Conservation (phyloP, 2,888 invertebrate genomes). For the Xestia xanthographa region DNA sequence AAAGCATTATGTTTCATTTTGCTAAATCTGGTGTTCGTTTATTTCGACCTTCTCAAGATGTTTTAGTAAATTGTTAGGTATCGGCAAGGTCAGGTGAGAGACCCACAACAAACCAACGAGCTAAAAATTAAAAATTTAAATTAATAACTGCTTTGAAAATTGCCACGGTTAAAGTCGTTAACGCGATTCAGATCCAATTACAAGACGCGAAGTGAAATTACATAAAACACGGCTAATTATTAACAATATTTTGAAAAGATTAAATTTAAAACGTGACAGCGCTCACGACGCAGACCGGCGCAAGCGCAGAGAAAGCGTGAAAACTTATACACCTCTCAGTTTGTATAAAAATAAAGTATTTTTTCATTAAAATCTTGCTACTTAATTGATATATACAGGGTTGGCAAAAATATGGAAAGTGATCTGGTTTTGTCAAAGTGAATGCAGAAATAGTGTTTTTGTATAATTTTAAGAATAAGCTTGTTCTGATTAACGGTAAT, state of each 20-base stretch:
- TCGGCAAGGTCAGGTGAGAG: background rate
- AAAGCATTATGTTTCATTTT: too few species aligned
- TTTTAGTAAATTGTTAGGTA: too few species aligned
- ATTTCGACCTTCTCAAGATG: too few species aligned
- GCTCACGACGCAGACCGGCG: slow-evolving; percentile 64
- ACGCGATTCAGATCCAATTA: slow-evolving; percentile 39
- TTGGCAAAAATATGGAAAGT: slow-evolving; percentile 38
- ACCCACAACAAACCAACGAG: background rate
- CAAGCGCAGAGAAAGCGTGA: slow-evolving; percentile 82
- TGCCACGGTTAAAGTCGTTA: slow-evolving; percentile 16
- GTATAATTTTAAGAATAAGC: background rate
- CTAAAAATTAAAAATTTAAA: background rate
- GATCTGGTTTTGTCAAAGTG: background rate
- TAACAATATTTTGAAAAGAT: slow-evolving; percentile 74
- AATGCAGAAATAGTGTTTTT: background rate
- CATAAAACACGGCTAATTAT: slow-evolving; percentile 63
- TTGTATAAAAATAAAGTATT: slow-evolving; percentile 68
- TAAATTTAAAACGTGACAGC: slow-evolving; percentile 68
- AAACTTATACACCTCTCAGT: slow-evolving; percentile 72
- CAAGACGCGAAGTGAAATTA: slow-evolving; percentile 55
- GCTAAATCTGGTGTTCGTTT: too few species aligned
- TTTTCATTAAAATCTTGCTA: slow-evolving; percentile 76
- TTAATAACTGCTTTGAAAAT: slow-evolving; percentile 1
- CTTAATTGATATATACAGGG: slow-evolving; percentile 73
- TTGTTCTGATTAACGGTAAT: background rate